phyloP scores from a whole-genome alignment of 2,113 vertebrate species.

The Triplophysa tibetana region DNA sequence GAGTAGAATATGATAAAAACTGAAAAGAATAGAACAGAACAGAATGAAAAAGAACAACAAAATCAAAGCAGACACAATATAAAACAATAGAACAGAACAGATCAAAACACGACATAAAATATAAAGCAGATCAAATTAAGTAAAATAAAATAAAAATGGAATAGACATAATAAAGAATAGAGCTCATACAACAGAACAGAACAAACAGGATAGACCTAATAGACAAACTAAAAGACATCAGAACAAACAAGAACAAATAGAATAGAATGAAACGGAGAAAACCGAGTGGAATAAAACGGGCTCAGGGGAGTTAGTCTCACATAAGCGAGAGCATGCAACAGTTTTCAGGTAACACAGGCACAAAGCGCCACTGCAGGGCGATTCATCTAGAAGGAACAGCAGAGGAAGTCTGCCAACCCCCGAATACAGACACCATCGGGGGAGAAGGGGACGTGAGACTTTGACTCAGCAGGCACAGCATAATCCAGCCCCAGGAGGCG shows the following conservation, averaged over 20 bases:
- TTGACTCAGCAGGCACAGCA: constrained; percentile 30
- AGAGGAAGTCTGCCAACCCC: constrained; percentile 16
- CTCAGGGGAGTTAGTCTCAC: neutral
- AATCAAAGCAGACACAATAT: neutral
- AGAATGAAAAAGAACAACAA: no score
- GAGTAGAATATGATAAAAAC: neutral
- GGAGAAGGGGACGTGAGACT: constrained; percentile 14
- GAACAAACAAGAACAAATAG: neutral
- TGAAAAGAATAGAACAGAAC: no score
- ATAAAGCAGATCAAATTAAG: no score
- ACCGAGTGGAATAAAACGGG: neutral
- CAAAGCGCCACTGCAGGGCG: constrained; percentile 32
- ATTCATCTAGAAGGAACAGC: constrained; percentile 13
- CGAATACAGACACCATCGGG: constrained; percentile 7
- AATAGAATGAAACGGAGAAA: constrained; percentile 3
- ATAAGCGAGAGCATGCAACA: neutral
- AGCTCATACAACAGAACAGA: neutral
- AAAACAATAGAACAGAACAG: neutral
- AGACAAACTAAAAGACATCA: neutral
- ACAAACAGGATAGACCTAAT: neutral
- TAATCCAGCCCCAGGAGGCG: constrained; percentile 22
- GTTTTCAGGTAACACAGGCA: neutral
- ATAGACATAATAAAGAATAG: no score
- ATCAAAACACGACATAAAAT: neutral
- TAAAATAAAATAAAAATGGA: no score